A percentile compares a stretch with the other conserved stretches of the same genome.
phyloP scores from a whole-genome alignment of 2,113 vertebrate species.

The Jacana jacana region DNA sequence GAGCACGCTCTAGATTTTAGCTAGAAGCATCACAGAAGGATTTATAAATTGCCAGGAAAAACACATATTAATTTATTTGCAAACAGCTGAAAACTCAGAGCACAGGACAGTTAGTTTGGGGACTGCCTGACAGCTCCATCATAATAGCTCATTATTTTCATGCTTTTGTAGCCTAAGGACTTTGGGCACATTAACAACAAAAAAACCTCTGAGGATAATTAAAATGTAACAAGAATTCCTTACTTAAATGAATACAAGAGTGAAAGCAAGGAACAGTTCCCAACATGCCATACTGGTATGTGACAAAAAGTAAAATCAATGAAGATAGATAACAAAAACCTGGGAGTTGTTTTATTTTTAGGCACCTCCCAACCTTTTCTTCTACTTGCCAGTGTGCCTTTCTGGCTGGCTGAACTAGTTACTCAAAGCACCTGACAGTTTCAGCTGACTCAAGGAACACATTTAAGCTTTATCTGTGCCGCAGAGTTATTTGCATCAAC shows the following conservation, averaged over 20 bases:
- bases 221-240: background rate
- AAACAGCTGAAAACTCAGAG: constrained; percentile 12
- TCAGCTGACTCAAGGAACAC: constrained; percentile 65
- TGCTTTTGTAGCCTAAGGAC: constrained; percentile 54
- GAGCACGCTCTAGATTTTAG: background rate
- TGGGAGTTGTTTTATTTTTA: constrained; percentile 63
- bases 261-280: background rate
- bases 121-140: constrained; percentile 40
- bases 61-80: background rate
- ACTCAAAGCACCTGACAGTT: constrained; percentile 62
- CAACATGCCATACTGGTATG: background rate
- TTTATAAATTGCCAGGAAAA: background rate
- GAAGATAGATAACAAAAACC: constrained; percentile 38
- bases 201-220: constrained; percentile 49
- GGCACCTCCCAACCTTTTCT: constrained; percentile 61
- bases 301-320: constrained; percentile 36
- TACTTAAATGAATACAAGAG: background rate
- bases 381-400: constrained; percentile 49
- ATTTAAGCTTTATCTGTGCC: constrained; percentile 66
- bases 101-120: constrained; percentile 32
- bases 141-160: constrained; percentile 65
- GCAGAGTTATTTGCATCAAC: constrained; percentile 71
- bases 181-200: constrained; percentile 43
- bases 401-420: constrained; percentile 66
- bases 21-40: background rate